phyloP scores from a whole-genome alignment of 2,888 invertebrate species.

The Calephelis perditalis region DNA sequence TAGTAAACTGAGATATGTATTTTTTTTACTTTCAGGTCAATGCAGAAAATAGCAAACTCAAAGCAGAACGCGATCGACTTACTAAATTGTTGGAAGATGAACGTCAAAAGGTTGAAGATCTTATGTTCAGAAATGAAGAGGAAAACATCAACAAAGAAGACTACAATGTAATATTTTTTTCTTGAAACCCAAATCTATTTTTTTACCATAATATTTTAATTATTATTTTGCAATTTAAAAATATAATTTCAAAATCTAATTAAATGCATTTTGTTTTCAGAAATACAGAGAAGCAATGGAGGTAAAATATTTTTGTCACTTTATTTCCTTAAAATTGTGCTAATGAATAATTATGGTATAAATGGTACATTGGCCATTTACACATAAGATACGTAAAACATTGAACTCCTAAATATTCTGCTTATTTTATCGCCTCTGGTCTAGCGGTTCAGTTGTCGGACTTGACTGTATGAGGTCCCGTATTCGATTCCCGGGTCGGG shows the following conservation, averaged over 20 bases:
- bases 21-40: slow-evolving; percentile 43
- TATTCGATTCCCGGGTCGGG: no score
- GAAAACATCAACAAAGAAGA: slow-evolving; percentile 93
- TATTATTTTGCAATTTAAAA: background rate
- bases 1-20: background rate
- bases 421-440: no score
- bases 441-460: no score
- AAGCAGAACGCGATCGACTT: slow-evolving; percentile 75
- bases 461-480: no score
- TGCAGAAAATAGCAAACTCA: slow-evolving; percentile 78
- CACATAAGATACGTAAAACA: no score
- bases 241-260: slow-evolving; percentile 15
- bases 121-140: slow-evolving; percentile 94
- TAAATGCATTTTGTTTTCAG: slow-evolving; percentile 50
- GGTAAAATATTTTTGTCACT: slow-evolving; percentile 39
- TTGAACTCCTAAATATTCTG: no score
- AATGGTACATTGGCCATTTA: background rate
- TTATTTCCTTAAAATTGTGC: no score
- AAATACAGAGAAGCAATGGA: slow-evolving; percentile 72
- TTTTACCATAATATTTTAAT: slow-evolving; percentile 10
- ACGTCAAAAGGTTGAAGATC: slow-evolving; percentile 89
- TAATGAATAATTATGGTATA: background rate
- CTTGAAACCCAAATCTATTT: slow-evolving; percentile 1
- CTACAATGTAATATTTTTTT: slow-evolving; percentile 83
- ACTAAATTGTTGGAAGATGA: slow-evolving; percentile 86